Evolutionary conservation across 1,140 invertebrate genomes (phyloP).

Genomic region (Aphaenogaster floridana): DNA sequence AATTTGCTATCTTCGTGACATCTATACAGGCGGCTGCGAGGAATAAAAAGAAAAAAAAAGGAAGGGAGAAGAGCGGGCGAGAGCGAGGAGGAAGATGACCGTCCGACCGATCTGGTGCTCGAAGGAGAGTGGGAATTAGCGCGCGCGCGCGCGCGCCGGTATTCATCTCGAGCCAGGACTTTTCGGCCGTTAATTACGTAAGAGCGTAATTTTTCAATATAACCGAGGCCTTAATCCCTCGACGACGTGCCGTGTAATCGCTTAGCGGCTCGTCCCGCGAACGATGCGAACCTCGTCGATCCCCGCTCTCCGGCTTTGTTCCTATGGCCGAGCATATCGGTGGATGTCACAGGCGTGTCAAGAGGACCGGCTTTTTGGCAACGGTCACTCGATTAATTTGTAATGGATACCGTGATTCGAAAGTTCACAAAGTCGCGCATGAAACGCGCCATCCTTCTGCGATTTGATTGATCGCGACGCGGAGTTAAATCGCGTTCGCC

Average conservation of each 20-base stretch:
- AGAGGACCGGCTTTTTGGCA: slow-evolving; percentile 5
- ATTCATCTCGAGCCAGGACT: slow-evolving; percentile 65
- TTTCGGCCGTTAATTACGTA: slow-evolving; percentile 71
- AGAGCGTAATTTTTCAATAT: slow-evolving; percentile 73
- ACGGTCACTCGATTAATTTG: slow-evolving; percentile 42
- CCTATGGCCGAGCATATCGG: neutral
- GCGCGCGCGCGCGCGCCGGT: slow-evolving; percentile 28
- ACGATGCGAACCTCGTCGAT: neutral
- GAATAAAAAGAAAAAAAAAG: neutral
- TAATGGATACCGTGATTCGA: slow-evolving; percentile 14
- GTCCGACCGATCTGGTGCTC: slow-evolving; percentile 6
- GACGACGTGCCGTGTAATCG: slow-evolving; percentile 49
- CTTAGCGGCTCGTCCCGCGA: slow-evolving; percentile 11
- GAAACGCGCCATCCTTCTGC: neutral
- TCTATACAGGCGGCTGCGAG: slow-evolving; percentile 58
- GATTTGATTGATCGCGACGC: neutral
- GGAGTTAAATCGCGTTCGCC: too few relatives aligned
- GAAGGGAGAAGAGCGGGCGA: neutral
- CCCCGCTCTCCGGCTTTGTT: slow-evolving; percentile 29
- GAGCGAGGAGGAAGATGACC: neutral
- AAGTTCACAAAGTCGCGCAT: slow-evolving; percentile 3
- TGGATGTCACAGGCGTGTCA: neutral
- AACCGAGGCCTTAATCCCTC: slow-evolving; percentile 56
- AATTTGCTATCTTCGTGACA: slow-evolving; percentile 76
- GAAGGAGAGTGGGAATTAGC: slow-evolving; percentile 61